Conservation (phyloP, 2,888 invertebrate species). For the Drosophila prolongata region DNA sequence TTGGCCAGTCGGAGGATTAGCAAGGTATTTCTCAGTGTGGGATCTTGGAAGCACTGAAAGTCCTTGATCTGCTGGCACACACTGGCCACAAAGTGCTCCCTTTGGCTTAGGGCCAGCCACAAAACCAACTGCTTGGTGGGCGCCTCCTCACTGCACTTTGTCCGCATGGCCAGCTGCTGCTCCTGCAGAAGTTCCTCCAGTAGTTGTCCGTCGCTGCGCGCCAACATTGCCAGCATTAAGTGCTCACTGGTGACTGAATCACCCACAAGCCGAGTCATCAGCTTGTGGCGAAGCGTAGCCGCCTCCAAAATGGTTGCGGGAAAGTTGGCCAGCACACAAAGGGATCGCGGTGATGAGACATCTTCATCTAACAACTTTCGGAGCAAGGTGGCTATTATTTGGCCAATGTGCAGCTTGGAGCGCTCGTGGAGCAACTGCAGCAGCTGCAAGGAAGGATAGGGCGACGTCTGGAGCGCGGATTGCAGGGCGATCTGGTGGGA, state of each 20-base stretch:
- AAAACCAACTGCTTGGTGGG: conserved; percentile 72
- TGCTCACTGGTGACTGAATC: conserved; percentile 43
- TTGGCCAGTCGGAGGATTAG: conserved; percentile 80
- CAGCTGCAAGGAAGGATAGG: conserved; percentile 72
- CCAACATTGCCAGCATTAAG: conserved; percentile 68
- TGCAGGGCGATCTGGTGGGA: conserved; percentile 43
- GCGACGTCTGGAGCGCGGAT: conserved; percentile 40
- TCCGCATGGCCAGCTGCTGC: conserved; percentile 47
- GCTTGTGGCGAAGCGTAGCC: conserved; percentile 47
- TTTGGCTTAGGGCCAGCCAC: conserved; percentile 63
- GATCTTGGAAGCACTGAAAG: conserved; percentile 64
- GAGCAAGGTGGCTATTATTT: conserved; percentile 49
- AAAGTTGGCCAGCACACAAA: conserved; percentile 73
- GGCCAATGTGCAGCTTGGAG: conserved; percentile 55
- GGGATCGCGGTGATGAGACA: conserved; percentile 40
- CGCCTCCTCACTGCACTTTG: conserved; percentile 45
- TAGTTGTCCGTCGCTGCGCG: conserved; percentile 61
- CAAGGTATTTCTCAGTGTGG: conserved; percentile 72
- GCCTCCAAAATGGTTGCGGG: conserved; percentile 63
- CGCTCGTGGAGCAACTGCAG: conserved; percentile 45
- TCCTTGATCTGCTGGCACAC: conserved; percentile 66
- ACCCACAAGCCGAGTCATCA: conserved; percentile 51
- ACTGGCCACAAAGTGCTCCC: conserved; percentile 76
- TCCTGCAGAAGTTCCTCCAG: conserved; percentile 55
- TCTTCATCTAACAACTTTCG: conserved; percentile 51